phyloP scores from a whole-genome alignment of 2,113 vertebrate genomes.

The Passer domesticus region DNA sequence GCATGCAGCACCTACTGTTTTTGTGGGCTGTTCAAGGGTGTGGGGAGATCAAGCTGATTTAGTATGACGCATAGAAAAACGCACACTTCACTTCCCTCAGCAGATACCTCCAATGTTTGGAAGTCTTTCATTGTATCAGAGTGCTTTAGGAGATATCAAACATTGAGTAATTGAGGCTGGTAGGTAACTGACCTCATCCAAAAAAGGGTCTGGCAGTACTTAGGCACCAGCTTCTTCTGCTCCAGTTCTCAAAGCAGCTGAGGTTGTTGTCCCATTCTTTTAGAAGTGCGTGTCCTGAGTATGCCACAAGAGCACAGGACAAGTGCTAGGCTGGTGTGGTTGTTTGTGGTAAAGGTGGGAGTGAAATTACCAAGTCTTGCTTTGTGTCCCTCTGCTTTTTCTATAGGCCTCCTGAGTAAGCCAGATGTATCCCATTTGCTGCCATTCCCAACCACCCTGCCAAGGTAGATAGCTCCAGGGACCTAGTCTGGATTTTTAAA shows the following conservation, averaged over 20 bases:
- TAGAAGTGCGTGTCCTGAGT: not conserved
- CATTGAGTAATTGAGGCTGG: not conserved
- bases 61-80: slow-evolving; percentile 24
- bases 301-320: not conserved
- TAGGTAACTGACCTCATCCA: not conserved
- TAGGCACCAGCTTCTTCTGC: not conserved
- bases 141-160: not conserved
- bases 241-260: not conserved
- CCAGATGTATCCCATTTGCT: not conserved
- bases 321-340: not conserved
- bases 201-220: not conserved
- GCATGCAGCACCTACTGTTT: slow-evolving; percentile 35
- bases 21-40: slow-evolving; percentile 58
- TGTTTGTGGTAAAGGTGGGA: not conserved
- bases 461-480: not conserved
- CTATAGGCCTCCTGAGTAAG: not conserved
- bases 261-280: not conserved
- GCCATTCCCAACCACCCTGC: not conserved
- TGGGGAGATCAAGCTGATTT: slow-evolving; percentile 56
- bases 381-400: not conserved
- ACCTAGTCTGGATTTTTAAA: not conserved
- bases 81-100: slow-evolving; percentile 13
- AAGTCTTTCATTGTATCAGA: slow-evolving; percentile 1
- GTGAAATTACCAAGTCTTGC: not conserved
- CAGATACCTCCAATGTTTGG: not conserved